A percentile compares a stretch with the other conserved stretches of the same genome.
Conservation (phyloP, 2,113 vertebrate genomes). For the Anguilla japonica region DNA sequence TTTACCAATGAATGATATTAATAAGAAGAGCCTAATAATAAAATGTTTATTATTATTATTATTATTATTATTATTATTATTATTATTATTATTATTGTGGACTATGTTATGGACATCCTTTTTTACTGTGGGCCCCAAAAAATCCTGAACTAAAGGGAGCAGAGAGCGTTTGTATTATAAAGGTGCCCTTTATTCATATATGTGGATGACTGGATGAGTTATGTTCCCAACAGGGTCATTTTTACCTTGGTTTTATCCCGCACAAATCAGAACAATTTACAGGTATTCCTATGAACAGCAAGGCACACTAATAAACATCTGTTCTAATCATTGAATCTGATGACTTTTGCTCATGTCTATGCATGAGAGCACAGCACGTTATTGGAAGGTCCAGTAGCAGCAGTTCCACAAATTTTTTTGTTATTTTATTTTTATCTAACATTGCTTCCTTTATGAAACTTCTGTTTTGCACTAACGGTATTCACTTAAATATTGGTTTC, state of each 20-base stretch:
- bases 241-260: too few species aligned
- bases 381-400: not conserved
- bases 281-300: not conserved
- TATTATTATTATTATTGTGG: too few species aligned
- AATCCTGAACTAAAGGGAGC: not conserved
- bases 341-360: not conserved
- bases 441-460: not conserved
- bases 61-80: too few species aligned
- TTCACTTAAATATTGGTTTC: not conserved
- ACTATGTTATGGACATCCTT: not conserved
- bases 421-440: not conserved
- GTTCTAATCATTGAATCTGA: not conserved
- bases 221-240: not conserved
- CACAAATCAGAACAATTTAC: not conserved
- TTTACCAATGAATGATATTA: not conserved
- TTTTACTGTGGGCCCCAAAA: not conserved
- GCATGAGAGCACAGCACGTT: not conserved
- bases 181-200: too few species aligned
- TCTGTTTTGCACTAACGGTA: not conserved
- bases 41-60: too few species aligned
- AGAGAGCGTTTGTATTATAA: too few species aligned
- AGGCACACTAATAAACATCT: too few species aligned
- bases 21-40: too few species aligned
- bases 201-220: not conserved
- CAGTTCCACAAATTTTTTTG: not conserved